phyloP scores from a whole-genome alignment of 92 coral and sea anemone species.

The Porites evermanni region DNA sequence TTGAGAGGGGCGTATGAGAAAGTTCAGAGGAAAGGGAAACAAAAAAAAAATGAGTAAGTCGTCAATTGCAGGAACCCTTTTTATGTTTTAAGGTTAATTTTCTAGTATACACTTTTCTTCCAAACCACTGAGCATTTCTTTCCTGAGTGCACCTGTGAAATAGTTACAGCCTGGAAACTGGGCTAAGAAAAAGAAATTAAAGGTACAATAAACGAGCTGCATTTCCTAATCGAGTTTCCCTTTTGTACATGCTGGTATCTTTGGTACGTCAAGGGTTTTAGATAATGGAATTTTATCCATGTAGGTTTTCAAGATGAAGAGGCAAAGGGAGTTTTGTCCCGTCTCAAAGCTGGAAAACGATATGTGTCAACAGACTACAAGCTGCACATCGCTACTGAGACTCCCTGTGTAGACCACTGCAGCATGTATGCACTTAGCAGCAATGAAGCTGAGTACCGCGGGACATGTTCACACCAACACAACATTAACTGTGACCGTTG shows the following conservation, averaged over 20 bases:
- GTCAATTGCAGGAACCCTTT: too few relatives aligned
- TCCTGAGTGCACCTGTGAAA: too few relatives aligned
- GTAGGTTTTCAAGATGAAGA: conserved; percentile 27
- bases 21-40: background rate
- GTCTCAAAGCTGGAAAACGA: conserved; percentile 27
- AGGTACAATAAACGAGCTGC: too few relatives aligned
- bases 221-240: too few relatives aligned
- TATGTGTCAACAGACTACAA: conserved; percentile 55
- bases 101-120: too few relatives aligned
- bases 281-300: conserved; percentile 8
- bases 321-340: conserved; percentile 31
- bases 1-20: background rate
- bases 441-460: conserved; percentile 22
- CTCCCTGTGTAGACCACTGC: conserved; percentile 41
- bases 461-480: conserved; percentile 22
- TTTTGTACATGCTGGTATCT: too few relatives aligned
- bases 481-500: conserved; percentile 27
- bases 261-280: background rate
- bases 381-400: conserved; percentile 38
- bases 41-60: background rate
- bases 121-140: too few relatives aligned
- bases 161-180: too few relatives aligned
- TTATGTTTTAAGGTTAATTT: too few relatives aligned
- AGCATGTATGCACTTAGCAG: conserved; percentile 2
- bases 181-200: too few relatives aligned